Base-by-base conservation (phyloP, 2,888 invertebrate genomes). In the Drosophila sordidapex region DNA sequence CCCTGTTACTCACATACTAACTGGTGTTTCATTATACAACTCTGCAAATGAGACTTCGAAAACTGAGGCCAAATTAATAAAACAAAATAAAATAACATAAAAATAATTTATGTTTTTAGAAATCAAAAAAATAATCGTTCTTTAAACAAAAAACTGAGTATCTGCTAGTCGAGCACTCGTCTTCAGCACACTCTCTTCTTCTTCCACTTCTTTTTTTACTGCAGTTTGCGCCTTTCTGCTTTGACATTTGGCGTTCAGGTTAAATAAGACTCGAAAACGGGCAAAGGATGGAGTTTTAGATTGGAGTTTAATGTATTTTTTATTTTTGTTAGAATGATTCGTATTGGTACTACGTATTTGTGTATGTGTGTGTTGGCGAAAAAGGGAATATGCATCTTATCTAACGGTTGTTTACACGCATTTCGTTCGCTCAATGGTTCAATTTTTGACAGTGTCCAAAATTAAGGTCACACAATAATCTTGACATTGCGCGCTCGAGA, bases 401-500 rank as follows among this genome's bases (percentile, higher is more conserved):
- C 74, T 67, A 62, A 74, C 58, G 52, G 65, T 43, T 75, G 64
- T 77, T 76, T 67, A 70, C 64, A 70, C 61, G 38, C 76, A 76
- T 51, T 71, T 67, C 59, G 54, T 53, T 38, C 62, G 67, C 38
- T 65, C 27, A 59, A 56, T 58, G 80, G 25, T 15, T 46, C 58
- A 70, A 70, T 76, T 76, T 79, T 79, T 61, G 81, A 79, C 67
- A 68, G 57, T 76, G 69, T 80, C 76, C 80, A 66, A 70, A 84
- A 86, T 82, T 82, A 87, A 84, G 86, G 89, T 89, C 82, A 81
- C 81, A 81, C 72, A 68, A 72, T 74, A 87, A 82, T 87, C 86
- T 86, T 89, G 86, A 86, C 86, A 86, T 86, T 86, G 86, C 68
- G 73, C 75, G 78, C 40, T 15, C 40, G 13, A 61, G 77, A 77